Conservation (phyloP, 2,113 vertebrate species). For the Galemys pyrenaicus region DNA sequence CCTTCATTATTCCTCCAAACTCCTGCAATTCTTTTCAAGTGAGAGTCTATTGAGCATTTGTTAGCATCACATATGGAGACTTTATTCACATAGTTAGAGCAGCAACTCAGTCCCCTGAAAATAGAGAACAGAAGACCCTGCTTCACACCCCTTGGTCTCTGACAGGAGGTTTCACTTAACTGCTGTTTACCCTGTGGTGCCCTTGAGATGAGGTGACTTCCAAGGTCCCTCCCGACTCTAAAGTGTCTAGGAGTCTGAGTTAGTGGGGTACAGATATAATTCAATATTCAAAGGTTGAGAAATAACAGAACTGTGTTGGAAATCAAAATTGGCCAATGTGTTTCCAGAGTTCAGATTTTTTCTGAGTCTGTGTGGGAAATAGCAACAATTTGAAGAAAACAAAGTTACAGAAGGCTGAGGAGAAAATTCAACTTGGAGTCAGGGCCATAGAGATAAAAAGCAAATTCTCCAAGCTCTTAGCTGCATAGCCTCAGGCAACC, state of each 20-base stretch:
- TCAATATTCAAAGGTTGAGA: not conserved
- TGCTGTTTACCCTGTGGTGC: not conserved
- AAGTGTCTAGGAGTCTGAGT: slow-evolving; percentile 18
- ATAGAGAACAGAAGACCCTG: not conserved
- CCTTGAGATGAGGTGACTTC: not conserved
- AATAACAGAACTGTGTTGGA: not conserved
- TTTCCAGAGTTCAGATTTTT: slow-evolving; percentile 1
- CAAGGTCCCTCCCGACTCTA: not conserved
- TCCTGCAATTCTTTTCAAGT: not conserved
- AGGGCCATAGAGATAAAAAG: not conserved
- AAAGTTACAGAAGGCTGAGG: not conserved
- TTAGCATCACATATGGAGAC: not conserved
- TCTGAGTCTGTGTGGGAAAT: not conserved
- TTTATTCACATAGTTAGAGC: not conserved
- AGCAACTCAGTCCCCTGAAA: not conserved
- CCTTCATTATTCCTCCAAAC: slow-evolving; percentile 38
- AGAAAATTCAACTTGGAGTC: not conserved
- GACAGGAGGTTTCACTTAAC: not conserved
- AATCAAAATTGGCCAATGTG: slow-evolving; percentile 37
- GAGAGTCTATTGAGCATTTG: not conserved
- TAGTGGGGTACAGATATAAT: not conserved
- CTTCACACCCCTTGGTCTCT: not conserved
- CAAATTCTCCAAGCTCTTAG: not conserved
- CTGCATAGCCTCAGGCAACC: not conserved
- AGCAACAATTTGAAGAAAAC: slow-evolving; percentile 1